phyloP scores from a whole-genome alignment of 2,888 invertebrate species.

The Tachina grossa region DNA sequence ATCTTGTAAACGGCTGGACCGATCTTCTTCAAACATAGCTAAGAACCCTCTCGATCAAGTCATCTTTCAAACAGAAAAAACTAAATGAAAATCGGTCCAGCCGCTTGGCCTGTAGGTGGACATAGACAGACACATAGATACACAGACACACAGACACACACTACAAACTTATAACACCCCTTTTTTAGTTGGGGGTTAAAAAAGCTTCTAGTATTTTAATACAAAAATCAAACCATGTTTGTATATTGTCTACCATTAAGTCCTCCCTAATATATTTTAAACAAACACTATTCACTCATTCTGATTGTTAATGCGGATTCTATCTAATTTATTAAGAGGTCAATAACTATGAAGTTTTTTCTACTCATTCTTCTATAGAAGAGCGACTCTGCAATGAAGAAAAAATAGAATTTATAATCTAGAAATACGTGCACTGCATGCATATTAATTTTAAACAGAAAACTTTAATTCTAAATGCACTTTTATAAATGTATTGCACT shows the following conservation, averaged over 20 bases:
- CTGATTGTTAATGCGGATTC: slow-evolving; percentile 38
- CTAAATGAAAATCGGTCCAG: too few relatives aligned
- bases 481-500: not conserved
- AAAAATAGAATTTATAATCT: slow-evolving; percentile 49
- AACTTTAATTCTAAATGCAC: slow-evolving; percentile 38
- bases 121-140: too few relatives aligned
- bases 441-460: slow-evolving; percentile 33
- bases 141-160: too few relatives aligned
- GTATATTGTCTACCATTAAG: not conserved
- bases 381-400: not conserved
- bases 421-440: slow-evolving; percentile 44
- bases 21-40: too few relatives aligned
- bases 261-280: not conserved
- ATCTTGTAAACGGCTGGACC: too few relatives aligned
- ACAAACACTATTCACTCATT: not conserved
- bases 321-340: slow-evolving; percentile 49
- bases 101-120: too few relatives aligned
- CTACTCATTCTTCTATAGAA: not conserved
- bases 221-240: not conserved
- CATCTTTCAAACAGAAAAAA: too few relatives aligned
- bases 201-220: not conserved
- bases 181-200: too few relatives aligned
- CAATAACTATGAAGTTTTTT: slow-evolving; percentile 43
- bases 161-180: too few relatives aligned
- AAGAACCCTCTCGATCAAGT: too few relatives aligned